Base-by-base conservation (phyloP, 1,140 invertebrate species). In the Pectinophora gossypiella region DNA sequence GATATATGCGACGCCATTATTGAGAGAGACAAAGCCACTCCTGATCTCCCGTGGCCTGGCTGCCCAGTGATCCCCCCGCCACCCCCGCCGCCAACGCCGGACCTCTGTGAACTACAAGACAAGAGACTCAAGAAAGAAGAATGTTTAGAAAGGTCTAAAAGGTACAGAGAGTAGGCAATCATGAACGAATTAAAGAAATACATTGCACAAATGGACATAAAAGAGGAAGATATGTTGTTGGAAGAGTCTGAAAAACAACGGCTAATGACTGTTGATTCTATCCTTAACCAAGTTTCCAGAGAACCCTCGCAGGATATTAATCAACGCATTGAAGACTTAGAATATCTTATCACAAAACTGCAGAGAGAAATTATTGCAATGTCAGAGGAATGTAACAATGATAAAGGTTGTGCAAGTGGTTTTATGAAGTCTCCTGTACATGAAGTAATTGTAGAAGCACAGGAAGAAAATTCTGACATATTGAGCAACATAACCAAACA, bases 131-230 rank as follows among this genome's bases (percentile, higher is more conserved):
- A 58, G 51, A 44, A 59, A 56, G 64, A 48, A 15, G 64, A 71
- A 35, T 81, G 76, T 47, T 75, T 59, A 52, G 61, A 67, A 50
- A 72, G 60, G 64, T 68, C 67, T 59, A 66, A 63, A 68, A 56
- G 69, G 48, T 77, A 79, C 35, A 44, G n/a, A n/a, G n/a, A n/a
- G n/a, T n/a, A n/a, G n/a, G n/a, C n/a, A n/a, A n/a, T n/a, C n/a
- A n/a, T n/a, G n/a, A n/a, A n/a, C n/a, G n/a, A n/a, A n/a, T n/a
- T n/a, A n/a, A n/a, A n/a, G n/a, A n/a, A n/a, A n/a, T n/a, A n/a
- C n/a, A n/a, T n/a, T n/a, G n/a, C n/a, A n/a, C n/a, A n/a, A n/a
- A n/a, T n/a, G n/a, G n/a, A n/a, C n/a, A n/a, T n/a, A n/a, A n/a
- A n/a, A n/a, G n/a, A n/a, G n/a, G n/a, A n/a, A n/a, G n/a, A n/a